These are phyloP conservation scores for Phalera bucephala DNA, from an alignment of 2,888 invertebrate genomes.

Conservation along the genomic window DNA sequence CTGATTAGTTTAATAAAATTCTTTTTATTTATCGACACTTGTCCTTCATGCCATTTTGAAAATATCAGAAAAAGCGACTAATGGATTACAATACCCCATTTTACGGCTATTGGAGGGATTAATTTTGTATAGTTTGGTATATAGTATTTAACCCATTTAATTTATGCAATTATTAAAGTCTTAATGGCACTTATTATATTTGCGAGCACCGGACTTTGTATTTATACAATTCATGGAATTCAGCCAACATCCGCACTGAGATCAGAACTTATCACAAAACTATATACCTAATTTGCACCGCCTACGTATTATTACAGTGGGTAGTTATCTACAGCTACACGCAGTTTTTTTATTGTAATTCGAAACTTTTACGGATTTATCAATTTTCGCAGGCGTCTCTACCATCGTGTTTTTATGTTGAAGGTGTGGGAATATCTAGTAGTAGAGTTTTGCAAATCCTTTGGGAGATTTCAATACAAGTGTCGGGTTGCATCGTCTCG, in stretches of 20 bases:
- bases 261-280: constrained; percentile 24
- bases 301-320: constrained; percentile 2
- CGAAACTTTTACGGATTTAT: constrained; percentile 37
- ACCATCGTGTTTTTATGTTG: constrained; percentile 33
- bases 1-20: too few relatives aligned
- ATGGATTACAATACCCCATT: too few relatives aligned
- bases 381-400: constrained; percentile 43
- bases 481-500: constrained; percentile 62
- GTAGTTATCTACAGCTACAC: constrained; percentile 5
- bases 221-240: constrained; percentile 37
- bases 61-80: too few relatives aligned
- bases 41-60: too few relatives aligned
- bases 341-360: constrained; percentile 41
- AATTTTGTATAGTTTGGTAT: too few relatives aligned
- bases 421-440: constrained; percentile 47
- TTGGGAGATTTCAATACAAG: constrained; percentile 53
- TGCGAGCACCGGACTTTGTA: too few relatives aligned
- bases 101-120: too few relatives aligned
- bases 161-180: too few relatives aligned
- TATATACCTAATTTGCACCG: constrained; percentile 4
- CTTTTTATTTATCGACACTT: too few relatives aligned
- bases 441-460: constrained; percentile 48
- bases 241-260: constrained; percentile 25
- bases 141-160: too few relatives aligned
- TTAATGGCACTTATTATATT: not conserved